These are phyloP conservation scores for Sebastes minor DNA, from an alignment of 2,797 vertebrate species.

Conservation along the genomic window DNA sequence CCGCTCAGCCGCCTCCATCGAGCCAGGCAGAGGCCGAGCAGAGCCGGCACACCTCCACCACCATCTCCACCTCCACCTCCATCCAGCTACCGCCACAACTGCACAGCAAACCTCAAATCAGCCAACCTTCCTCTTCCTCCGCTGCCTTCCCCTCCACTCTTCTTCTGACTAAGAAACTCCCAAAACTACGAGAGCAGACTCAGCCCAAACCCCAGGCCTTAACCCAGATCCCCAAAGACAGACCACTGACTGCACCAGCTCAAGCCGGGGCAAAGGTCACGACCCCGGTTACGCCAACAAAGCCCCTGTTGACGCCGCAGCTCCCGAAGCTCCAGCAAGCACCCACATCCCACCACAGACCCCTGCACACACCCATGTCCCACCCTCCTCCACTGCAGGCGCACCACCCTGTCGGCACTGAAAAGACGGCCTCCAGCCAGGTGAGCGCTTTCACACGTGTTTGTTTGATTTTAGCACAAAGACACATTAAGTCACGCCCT, in stretches of 20 bases:
- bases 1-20: constrained; percentile 78
- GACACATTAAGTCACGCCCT: neutral
- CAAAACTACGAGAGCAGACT: constrained; percentile 76
- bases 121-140: constrained; percentile 83
- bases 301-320: constrained; percentile 88
- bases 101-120: constrained; percentile 81
- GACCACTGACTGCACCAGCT: constrained; percentile 70
- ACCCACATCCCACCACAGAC: constrained; percentile 93
- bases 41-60: constrained; percentile 55
- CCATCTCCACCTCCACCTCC: neutral
- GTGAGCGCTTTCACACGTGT: constrained; percentile 73
- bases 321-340: constrained; percentile 96
- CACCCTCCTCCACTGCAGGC: constrained; percentile 88
- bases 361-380: constrained; percentile 91
- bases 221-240: constrained; percentile 82
- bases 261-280: constrained; percentile 84
- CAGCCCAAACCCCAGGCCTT: constrained; percentile 71
- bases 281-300: constrained; percentile 69
- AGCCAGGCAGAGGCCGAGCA: constrained; percentile 80
- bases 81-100: constrained; percentile 59
- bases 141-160: constrained; percentile 67
- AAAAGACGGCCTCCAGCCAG: constrained; percentile 90
- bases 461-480: neutral
- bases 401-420: constrained; percentile 89
- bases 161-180: constrained; percentile 79